phyloP scores from a whole-genome alignment of 2,797 vertebrate genomes.

The Tolypeutes matacus region DNA sequence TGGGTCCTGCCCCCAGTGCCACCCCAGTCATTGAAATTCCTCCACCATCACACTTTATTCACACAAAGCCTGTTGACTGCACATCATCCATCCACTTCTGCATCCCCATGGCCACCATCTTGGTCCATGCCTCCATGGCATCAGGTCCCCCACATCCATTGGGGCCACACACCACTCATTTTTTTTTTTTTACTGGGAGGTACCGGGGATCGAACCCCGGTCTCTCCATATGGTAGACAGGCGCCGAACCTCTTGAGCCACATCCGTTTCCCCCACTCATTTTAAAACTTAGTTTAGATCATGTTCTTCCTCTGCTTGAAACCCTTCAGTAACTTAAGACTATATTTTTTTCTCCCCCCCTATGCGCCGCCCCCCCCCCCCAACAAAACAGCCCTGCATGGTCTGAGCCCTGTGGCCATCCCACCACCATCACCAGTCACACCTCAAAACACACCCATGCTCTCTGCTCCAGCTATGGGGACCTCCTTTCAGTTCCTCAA shows the following conservation, averaged over 20 bases:
- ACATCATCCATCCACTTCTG: not conserved
- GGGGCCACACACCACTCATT: not conserved
- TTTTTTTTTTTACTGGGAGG: no score
- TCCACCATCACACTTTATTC: not conserved
- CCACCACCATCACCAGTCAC: not conserved
- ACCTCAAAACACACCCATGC: not conserved
- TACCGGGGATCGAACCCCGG: no score
- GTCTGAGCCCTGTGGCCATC: not conserved
- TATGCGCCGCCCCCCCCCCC: not conserved
- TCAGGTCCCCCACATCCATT: not conserved
- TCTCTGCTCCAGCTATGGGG: not conserved
- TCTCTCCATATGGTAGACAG: no score
- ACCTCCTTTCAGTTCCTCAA: not conserved
- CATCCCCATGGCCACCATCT: not conserved
- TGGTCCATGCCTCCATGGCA: not conserved
- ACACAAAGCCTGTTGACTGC: not conserved
- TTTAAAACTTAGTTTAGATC: constrained; percentile 32
- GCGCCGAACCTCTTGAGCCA: no score
- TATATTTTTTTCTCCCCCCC: not conserved
- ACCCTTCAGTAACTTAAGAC: not conserved
- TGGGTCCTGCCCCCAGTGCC: not conserved
- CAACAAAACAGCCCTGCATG: not conserved
- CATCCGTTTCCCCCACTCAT: no score
- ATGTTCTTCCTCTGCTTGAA: not conserved
- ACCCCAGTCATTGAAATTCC: not conserved